These are phyloP conservation scores for Melipona beecheii DNA, from an alignment of 2,888 invertebrate genomes.

Conservation along the genomic window DNA sequence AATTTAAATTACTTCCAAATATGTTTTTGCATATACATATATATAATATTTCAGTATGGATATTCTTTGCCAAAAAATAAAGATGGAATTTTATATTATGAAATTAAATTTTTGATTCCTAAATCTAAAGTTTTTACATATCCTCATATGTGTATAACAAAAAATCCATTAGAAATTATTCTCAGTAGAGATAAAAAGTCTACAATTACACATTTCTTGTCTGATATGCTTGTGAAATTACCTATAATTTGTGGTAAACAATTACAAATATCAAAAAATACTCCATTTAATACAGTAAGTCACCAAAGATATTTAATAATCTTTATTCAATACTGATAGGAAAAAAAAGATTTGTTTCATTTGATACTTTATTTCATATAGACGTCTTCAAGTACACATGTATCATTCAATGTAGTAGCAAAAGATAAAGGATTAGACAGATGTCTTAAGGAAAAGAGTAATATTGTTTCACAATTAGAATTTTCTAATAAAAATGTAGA, in stretches of 20 bases:
- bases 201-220: conserved; percentile 63
- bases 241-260: conserved; percentile 65
- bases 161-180: conserved; percentile 59
- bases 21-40: conserved; percentile 1
- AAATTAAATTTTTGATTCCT: conserved; percentile 75
- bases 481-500: conserved; percentile 17
- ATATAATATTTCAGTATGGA: conserved; percentile 76
- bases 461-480: conserved; percentile 21
- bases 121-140: conserved; percentile 71
- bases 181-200: conserved; percentile 41
- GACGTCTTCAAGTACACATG: neutral
- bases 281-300: conserved; percentile 29
- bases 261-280: conserved; percentile 48
- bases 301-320: neutral
- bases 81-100: conserved; percentile 74
- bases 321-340: neutral
- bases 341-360: neutral
- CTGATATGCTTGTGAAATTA: conserved; percentile 62
- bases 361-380: neutral
- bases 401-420: neutral
- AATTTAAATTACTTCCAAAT: conserved; percentile 3
- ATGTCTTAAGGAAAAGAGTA: neutral
- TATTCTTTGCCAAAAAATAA: conserved; percentile 77
- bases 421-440: neutral
- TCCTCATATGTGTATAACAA: conserved; percentile 76